Base-by-base conservation (phyloP, 2,888 invertebrate genomes). In the Dolichomitus sp. region DNA sequence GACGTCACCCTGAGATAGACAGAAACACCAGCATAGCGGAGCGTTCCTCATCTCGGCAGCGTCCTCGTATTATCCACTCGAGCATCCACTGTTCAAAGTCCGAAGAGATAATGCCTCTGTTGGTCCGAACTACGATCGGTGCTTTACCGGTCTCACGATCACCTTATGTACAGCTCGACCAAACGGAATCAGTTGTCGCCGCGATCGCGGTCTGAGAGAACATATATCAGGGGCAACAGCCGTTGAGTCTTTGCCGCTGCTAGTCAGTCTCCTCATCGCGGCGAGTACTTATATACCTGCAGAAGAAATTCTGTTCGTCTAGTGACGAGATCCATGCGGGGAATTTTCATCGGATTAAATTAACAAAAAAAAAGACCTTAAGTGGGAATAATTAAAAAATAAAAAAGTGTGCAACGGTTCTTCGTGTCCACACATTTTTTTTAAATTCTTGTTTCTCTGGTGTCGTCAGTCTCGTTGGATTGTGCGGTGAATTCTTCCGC, bases 81-180 rank as follows among this genome's bases (percentile, higher is more conserved):
- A 74, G 69, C 37, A 50, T 66, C 63, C 66, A 54, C 61, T 81
- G 88, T 87, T 57, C 88, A 88, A 88, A 88, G 88, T 88, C 88
- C 88, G 84, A 40, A 12, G 63, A 81, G 85, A 87, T 87, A 86
- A 85, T 85, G 76, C 66, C 76, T 66, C 23, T 33, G 68, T 59
- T 80, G 79, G 72, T 85, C 81, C 73, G 50, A 63, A 50, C 57
- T 17, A 40, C 59, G 66, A 72, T 72, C 81, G 73, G 79, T 76
- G 76, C 73, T 73, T 73, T 75, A 80, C 84, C 81, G 79, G 84
- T 78, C 68, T 72, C 75, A 57, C 45, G 77, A 79, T 78, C 85
- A 84, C 84, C 85, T 85, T 40, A 82, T 81, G 87, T 72, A 78
- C 80, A 83, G 83, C 81, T 72, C 74, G 68, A 66, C 78, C 76